Percentiles rank a stretch among this genome's conserved stretches.
These are phyloP conservation scores for Bombus breviceps DNA, from an alignment of 1,140 invertebrate genomes.

Conservation along the genomic window DNA sequence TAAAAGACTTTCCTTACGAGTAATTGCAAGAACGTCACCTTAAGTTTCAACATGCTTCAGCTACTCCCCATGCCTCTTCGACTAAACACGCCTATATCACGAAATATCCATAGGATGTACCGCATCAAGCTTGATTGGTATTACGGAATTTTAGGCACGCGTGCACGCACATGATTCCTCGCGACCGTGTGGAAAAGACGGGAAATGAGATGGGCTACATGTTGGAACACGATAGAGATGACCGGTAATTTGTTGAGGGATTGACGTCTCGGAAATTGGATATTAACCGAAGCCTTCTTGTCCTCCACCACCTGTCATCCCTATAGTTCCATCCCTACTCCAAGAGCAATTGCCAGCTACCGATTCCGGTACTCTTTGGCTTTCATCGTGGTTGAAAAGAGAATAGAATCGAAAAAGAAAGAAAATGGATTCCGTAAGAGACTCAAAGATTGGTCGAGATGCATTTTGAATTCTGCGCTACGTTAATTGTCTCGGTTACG, in stretches of 20 bases:
- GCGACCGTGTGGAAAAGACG: conserved; percentile 56
- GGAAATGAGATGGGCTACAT: conserved; percentile 72
- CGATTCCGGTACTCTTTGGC: conserved; percentile 42
- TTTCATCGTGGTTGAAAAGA: neutral
- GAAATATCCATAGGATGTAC: conserved; percentile 4
- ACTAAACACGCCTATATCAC: neutral
- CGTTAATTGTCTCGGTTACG: conserved; percentile 29
- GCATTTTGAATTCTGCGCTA: neutral
- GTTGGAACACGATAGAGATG: conserved; percentile 67
- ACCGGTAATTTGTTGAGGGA: conserved; percentile 77
- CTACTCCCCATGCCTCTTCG: neutral
- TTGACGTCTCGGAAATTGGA: conserved; percentile 79
- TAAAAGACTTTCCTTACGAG: no score
- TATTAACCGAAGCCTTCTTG: conserved; percentile 75
- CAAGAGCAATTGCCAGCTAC: conserved; percentile 45
- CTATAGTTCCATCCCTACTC: conserved; percentile 2
- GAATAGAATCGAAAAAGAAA: neutral
- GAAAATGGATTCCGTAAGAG: conserved; percentile 1
- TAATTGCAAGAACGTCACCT: neutral
- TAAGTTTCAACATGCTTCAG: neutral
- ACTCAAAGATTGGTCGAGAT: neutral
- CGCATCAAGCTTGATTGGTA: conserved; percentile 22
- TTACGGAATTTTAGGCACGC: conserved; percentile 35
- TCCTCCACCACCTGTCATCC: conserved; percentile 43
- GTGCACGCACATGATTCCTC: conserved; percentile 42